phyloP scores from a whole-genome alignment of 2,113 vertebrate genomes.

The Electrona antarctica region DNA sequence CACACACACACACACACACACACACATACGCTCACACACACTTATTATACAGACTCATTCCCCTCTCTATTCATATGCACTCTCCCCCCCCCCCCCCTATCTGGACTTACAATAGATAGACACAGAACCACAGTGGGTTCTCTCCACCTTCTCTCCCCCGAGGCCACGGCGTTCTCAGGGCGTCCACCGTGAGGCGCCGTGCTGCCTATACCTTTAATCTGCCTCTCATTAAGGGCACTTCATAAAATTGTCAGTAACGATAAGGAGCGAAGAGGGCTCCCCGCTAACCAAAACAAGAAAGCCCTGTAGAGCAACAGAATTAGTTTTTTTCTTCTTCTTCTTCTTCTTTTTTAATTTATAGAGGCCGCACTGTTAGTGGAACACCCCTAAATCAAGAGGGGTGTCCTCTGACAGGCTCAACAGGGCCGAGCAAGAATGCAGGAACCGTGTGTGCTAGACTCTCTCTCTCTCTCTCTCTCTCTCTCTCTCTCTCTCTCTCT shows the following conservation, averaged over 20 bases:
- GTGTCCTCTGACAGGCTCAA: conserved; percentile 91
- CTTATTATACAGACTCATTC: neutral
- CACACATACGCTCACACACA: neutral
- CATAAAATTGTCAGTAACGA: conserved; percentile 94
- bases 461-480: too few species aligned
- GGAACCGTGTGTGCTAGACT: conserved; percentile 16
- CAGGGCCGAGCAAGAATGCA: conserved; percentile 84
- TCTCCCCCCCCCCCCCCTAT: too few species aligned
- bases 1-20: neutral
- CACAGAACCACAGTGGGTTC: conserved; percentile 31
- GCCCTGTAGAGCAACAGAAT: conserved; percentile 90
- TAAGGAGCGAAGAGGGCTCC: conserved; percentile 84
- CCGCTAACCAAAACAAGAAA: conserved; percentile 87
- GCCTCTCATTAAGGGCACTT: conserved; percentile 98
- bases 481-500: too few species aligned
- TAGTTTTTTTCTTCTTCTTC: conserved; percentile 73
- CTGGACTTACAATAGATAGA: conserved; percentile 8
- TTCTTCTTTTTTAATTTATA: conserved; percentile 86
- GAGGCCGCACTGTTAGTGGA: conserved; percentile 84
- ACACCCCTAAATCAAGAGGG: conserved; percentile 88
- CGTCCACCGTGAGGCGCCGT: conserved; percentile 59
- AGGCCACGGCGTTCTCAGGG: conserved; percentile 52
- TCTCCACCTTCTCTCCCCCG: neutral
- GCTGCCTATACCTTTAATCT: conserved; percentile 87
- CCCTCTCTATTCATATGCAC: too few species aligned